Percentiles rank a stretch among this genome's conserved stretches.
Evolutionary conservation across 2,113 vertebrate species (phyloP).

Genomic region (Menidia beryllina): DNA sequence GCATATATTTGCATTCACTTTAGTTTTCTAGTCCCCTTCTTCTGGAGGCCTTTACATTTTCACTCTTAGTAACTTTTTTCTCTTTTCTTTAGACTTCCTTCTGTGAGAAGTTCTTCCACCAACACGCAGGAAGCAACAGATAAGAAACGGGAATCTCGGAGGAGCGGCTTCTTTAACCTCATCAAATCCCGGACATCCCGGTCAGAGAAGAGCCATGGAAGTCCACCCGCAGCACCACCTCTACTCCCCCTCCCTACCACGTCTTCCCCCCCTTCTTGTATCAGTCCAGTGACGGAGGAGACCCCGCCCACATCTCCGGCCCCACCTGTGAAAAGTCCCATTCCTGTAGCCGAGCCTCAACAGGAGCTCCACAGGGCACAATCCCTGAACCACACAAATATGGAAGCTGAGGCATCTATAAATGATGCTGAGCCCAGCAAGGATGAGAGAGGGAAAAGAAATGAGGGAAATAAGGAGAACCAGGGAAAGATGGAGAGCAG

Average conservation of each 20-base stretch:
- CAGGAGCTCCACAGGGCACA: slow-evolving; percentile 45
- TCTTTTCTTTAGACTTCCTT: slow-evolving; percentile 68
- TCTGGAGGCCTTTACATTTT: too few relatives aligned
- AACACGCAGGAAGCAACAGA: slow-evolving; percentile 77
- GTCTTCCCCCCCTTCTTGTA: slow-evolving; percentile 8
- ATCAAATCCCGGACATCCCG: slow-evolving; percentile 90
- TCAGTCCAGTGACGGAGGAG: slow-evolving; percentile 71
- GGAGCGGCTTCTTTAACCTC: slow-evolving; percentile 92
- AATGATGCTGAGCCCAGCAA: slow-evolving; percentile 76
- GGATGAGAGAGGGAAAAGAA: slow-evolving; percentile 76
- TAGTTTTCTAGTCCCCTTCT: background rate
- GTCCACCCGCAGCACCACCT: slow-evolving; percentile 50
- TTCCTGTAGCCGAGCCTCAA: slow-evolving; percentile 34
- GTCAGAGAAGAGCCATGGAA: slow-evolving; percentile 79
- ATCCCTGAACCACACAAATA: background rate
- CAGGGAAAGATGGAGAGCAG: slow-evolving; percentile 32
- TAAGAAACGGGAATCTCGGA: slow-evolving; percentile 91
- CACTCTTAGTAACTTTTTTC: background rate
- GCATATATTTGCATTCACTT: background rate
- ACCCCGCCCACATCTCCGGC: slow-evolving; percentile 71
- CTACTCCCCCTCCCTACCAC: slow-evolving; percentile 15
- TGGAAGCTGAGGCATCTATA: slow-evolving; percentile 39
- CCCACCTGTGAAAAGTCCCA: slow-evolving; percentile 53
- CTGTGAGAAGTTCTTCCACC: slow-evolving; percentile 54
- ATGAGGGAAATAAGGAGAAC: slow-evolving; percentile 58